Evolutionary conservation across 2,888 invertebrate species (phyloP).

Genomic region (Cryptophagus acutangulus): DNA sequence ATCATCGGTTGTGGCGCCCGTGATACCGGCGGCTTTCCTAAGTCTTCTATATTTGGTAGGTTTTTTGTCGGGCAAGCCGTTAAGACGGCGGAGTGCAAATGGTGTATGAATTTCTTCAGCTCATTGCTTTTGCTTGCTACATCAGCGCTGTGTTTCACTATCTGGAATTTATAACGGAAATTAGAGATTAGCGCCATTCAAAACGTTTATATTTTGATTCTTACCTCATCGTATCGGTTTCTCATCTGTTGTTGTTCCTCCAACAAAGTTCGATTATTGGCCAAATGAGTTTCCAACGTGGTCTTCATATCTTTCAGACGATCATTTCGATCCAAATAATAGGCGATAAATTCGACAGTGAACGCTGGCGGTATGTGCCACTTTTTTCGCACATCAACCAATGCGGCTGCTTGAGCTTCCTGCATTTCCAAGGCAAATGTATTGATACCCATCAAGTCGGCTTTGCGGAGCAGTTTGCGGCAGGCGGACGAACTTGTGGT

Average conservation of each 20-base stretch:
- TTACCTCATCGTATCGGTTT: conserved; percentile 72
- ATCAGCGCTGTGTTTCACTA: conserved; percentile 61
- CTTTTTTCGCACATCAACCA: conserved; percentile 83
- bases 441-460: conserved; percentile 86
- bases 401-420: conserved; percentile 74
- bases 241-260: conserved; percentile 74
- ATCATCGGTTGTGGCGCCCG: conserved; percentile 54
- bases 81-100: conserved; percentile 59
- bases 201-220: background rate
- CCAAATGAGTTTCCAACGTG: conserved; percentile 68
- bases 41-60: conserved; percentile 55
- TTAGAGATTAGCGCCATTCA: conserved; percentile 4
- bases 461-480: conserved; percentile 74
- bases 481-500: conserved; percentile 89
- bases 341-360: conserved; percentile 90
- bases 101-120: conserved; percentile 57
- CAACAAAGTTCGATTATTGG: conserved; percentile 67
- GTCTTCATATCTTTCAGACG: conserved; percentile 74
- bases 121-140: conserved; percentile 56
- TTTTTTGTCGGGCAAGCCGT: conserved; percentile 58
- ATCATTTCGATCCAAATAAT: conserved; percentile 84
- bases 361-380: conserved; percentile 94
- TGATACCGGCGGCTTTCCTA: conserved; percentile 45
- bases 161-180: conserved; percentile 32
- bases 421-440: conserved; percentile 75